phyloP scores from a whole-genome alignment of 1,140 invertebrate genomes.

The Formica exsecta region DNA sequence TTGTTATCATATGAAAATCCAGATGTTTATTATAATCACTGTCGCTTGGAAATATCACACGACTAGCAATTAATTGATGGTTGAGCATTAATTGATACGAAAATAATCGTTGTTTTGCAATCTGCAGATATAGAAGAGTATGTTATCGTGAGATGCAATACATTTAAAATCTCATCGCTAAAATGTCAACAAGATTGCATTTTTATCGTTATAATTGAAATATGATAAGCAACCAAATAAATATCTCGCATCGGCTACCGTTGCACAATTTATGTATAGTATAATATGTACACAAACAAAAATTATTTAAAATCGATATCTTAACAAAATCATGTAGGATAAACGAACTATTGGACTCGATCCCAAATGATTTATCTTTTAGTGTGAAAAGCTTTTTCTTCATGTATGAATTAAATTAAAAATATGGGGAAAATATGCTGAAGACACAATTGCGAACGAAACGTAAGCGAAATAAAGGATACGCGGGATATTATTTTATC shows the following conservation, averaged over 20 bases:
- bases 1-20: constrained; percentile 4
- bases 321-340: background rate
- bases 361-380: background rate
- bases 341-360: background rate
- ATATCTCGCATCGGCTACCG: no score
- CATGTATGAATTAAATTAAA: background rate
- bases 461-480: background rate
- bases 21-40: constrained; percentile 6
- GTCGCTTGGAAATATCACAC: background rate
- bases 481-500: background rate
- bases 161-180: background rate
- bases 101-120: constrained; percentile 7
- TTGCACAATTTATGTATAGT: no score
- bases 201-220: no score
- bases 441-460: background rate
- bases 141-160: background rate
- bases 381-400: background rate
- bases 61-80: background rate
- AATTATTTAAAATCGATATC: background rate
- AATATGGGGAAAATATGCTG: background rate
- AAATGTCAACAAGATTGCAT: background rate
- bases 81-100: constrained; percentile 8
- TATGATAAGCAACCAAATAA: no score
- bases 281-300: no score
- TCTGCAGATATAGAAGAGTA: background rate